A percentile compares a stretch with the other conserved stretches of the same genome.
Conservation (phyloP, 2,797 vertebrate genomes). For the Enteromius radiatus region DNA sequence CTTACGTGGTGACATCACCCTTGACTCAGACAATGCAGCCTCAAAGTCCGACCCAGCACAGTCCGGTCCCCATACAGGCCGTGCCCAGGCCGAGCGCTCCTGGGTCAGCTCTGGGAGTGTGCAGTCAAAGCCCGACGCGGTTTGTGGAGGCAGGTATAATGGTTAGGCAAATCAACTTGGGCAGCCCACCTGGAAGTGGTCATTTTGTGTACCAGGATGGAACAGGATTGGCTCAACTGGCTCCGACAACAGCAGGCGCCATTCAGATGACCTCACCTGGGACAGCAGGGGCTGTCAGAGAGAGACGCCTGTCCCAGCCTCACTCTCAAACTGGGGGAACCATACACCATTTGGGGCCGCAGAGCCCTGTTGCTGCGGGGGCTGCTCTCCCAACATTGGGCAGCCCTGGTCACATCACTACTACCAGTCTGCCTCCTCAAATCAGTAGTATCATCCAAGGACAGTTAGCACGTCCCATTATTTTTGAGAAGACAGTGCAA, state of each 20-base stretch:
- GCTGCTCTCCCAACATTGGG: conserved; percentile 82
- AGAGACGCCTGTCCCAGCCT: conserved; percentile 92
- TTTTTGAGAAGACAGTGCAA: conserved; percentile 86
- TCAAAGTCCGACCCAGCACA: conserved; percentile 95
- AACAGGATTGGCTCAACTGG: conserved; percentile 85
- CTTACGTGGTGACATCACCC: conserved; percentile 93
- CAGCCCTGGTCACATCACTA: conserved; percentile 92
- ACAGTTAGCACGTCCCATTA: conserved; percentile 89
- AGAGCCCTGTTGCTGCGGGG: conserved; percentile 88
- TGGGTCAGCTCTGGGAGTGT: conserved; percentile 83
- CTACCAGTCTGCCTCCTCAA: conserved; percentile 92
- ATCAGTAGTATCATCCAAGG: conserved; percentile 98
- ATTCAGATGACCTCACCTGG: conserved; percentile 87
- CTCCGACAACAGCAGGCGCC: conserved; percentile 82
- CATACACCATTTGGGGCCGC: conserved; percentile 93
- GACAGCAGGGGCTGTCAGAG: conserved; percentile 79
- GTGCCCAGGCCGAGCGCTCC: conserved; percentile 85
- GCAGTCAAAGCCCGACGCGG: conserved; percentile 90
- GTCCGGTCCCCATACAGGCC: conserved; percentile 83
- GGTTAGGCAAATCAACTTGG: conserved; percentile 89
- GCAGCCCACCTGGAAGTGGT: conserved; percentile 83
- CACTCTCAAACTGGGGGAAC: conserved; percentile 95
- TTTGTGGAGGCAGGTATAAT: conserved; percentile 92
- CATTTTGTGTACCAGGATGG: conserved; percentile 96
- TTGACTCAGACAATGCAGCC: conserved; percentile 91